Conservation (phyloP, 2,797 vertebrate genomes). For the Meriones psammophilus region DNA sequence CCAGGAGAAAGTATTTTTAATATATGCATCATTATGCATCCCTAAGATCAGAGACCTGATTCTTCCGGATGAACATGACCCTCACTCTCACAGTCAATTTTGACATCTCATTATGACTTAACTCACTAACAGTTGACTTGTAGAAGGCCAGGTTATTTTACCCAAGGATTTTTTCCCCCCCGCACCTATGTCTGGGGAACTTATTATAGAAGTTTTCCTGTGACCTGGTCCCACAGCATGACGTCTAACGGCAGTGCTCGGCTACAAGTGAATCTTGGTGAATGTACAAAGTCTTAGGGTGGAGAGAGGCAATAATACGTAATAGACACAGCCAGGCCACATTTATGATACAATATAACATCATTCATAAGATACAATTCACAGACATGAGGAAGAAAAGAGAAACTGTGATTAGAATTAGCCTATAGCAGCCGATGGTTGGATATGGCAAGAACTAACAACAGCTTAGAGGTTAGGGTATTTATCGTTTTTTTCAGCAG, state of each 20-base stretch:
- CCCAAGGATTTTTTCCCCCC: neutral
- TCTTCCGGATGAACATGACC: neutral
- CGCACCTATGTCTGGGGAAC: neutral
- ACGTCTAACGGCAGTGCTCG: neutral
- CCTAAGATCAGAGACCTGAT: conserved; percentile 43
- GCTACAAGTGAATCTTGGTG: neutral
- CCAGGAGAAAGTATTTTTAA: conserved; percentile 40
- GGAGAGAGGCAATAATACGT: neutral
- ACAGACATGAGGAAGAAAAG: neutral
- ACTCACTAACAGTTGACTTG: neutral
- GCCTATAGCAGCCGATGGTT: neutral
- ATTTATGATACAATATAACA: no score
- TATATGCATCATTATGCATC: neutral
- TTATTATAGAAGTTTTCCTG: conserved; percentile 59
- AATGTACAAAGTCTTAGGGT: neutral
- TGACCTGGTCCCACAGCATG: conserved; percentile 33
- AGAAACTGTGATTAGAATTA: neutral
- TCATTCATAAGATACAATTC: neutral
- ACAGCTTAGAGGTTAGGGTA: neutral
- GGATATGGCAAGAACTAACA: conserved; percentile 14
- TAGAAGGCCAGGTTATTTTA: conserved; percentile 7
- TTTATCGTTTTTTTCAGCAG: conserved; percentile 1
- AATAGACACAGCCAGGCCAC: neutral
- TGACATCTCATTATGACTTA: conserved; percentile 16
- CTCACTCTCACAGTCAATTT: neutral